phyloP scores from a whole-genome alignment of 2,113 vertebrate species.

The Vanacampus margaritifer region DNA sequence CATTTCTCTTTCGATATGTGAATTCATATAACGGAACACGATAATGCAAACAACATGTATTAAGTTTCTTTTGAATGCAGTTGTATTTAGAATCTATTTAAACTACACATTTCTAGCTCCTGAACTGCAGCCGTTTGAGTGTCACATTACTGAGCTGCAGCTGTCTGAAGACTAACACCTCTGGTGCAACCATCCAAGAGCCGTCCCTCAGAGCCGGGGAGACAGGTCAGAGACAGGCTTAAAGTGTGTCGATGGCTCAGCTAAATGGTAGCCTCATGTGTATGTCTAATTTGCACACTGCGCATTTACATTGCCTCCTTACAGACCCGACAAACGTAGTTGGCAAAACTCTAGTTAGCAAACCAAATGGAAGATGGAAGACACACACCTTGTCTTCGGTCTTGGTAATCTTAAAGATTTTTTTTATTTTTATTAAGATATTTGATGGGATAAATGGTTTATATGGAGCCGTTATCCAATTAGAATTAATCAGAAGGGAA shows the following conservation, averaged over 20 bases:
- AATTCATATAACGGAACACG: neutral
- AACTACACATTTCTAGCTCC: neutral
- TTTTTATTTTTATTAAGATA: no score
- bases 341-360: neutral
- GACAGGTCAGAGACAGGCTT: neutral
- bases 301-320: neutral
- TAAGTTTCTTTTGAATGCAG: neutral
- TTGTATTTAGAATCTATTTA: neutral
- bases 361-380: neutral
- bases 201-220: neutral
- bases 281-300: neutral
- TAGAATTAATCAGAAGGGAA: no score
- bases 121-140: neutral
- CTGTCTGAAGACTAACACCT: neutral
- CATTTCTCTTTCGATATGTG: neutral
- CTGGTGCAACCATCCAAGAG: neutral
- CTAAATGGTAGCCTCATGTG: neutral
- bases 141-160: conserved; percentile 3
- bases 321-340: neutral
- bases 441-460: no score
- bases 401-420: no score
- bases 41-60: neutral
- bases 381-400: no score
- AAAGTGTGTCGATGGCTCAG: neutral
- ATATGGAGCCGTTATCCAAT: no score